phyloP scores from a whole-genome alignment of 2,888 invertebrate species.

The Nomada ruficornis region DNA sequence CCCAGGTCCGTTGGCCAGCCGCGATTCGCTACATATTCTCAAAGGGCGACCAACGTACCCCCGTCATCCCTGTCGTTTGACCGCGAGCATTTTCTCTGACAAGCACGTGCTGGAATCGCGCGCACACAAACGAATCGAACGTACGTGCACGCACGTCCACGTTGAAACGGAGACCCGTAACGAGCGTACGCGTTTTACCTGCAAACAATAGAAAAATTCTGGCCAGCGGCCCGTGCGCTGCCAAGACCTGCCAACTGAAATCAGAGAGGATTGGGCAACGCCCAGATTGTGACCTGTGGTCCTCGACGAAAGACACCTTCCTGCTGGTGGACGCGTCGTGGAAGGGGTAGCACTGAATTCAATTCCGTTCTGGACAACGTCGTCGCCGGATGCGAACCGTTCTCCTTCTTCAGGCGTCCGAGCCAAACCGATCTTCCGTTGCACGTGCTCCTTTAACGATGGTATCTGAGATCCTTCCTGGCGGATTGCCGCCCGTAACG shows the following conservation, averaged over 20 bases:
- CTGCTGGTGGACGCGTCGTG: slow-evolving; percentile 43
- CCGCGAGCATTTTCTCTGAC: slow-evolving; percentile 63
- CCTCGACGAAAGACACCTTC: slow-evolving; percentile 71
- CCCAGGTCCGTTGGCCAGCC: slow-evolving; percentile 64
- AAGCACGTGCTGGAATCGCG: slow-evolving; percentile 54
- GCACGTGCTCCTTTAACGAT: slow-evolving; percentile 46
- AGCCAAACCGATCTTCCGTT: slow-evolving; percentile 9
- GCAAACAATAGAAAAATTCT: slow-evolving; percentile 74
- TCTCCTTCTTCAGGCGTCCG: slow-evolving; percentile 40
- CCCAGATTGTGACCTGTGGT: slow-evolving; percentile 79
- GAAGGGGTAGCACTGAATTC: slow-evolving; percentile 73
- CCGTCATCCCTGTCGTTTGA: slow-evolving; percentile 67
- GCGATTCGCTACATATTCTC: slow-evolving; percentile 78
- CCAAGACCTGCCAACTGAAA: slow-evolving; percentile 78
- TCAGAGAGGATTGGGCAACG: slow-evolving; percentile 82
- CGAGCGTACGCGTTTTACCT: slow-evolving; percentile 76
- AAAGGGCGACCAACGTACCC: slow-evolving; percentile 66
- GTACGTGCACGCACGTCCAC: slow-evolving; percentile 24
- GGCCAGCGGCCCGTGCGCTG: slow-evolving; percentile 68
- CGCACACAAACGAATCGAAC: slow-evolving; percentile 6
- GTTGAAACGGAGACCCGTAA: slow-evolving; percentile 72
- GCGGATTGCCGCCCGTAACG: slow-evolving; percentile 25
- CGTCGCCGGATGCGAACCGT: slow-evolving; percentile 59
- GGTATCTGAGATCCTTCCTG: slow-evolving; percentile 26
- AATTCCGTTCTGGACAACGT: slow-evolving; percentile 65